These are phyloP conservation scores for Sebastes nivosus DNA, from an alignment of 2,797 vertebrate species.

Conservation along the genomic window DNA sequence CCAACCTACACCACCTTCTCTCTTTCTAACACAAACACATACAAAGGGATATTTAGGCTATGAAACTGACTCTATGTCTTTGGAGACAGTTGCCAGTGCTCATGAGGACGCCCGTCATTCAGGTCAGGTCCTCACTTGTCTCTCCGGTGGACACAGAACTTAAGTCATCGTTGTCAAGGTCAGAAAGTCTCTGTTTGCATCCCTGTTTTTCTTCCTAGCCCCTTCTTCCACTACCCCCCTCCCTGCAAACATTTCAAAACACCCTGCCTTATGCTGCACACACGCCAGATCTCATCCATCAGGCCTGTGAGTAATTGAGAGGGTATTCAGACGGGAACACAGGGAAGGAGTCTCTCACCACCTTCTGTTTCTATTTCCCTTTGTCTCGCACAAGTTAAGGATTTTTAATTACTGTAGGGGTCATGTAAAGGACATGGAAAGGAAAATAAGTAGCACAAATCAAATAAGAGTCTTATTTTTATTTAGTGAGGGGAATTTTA, in stretches of 20 bases:
- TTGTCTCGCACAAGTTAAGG: background rate
- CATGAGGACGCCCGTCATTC: slow-evolving; percentile 38
- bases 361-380: slow-evolving; percentile 9
- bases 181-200: slow-evolving; percentile 40
- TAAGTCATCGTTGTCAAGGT: slow-evolving; percentile 56
- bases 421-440: background rate
- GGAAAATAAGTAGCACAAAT: background rate
- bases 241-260: slow-evolving; percentile 43
- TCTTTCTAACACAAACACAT: background rate
- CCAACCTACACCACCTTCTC: background rate
- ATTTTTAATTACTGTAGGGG: background rate
- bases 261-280: slow-evolving; percentile 16
- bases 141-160: slow-evolving; percentile 27
- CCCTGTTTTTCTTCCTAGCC: slow-evolving; percentile 26
- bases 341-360: background rate
- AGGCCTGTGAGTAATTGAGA: slow-evolving; percentile 45
- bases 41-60: slow-evolving; percentile 20
- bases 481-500: background rate
- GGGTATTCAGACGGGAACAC: slow-evolving; percentile 7
- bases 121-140: slow-evolving; percentile 44
- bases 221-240: background rate
- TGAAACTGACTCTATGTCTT: slow-evolving; percentile 33
- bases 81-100: slow-evolving; percentile 25
- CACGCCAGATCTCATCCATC: slow-evolving; percentile 48
- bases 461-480: background rate